Evolutionary conservation across 1,140 invertebrate species (phyloP), one percentile per base, ranked within the genome.

Genomic region (Papilio xuthus): DNA sequence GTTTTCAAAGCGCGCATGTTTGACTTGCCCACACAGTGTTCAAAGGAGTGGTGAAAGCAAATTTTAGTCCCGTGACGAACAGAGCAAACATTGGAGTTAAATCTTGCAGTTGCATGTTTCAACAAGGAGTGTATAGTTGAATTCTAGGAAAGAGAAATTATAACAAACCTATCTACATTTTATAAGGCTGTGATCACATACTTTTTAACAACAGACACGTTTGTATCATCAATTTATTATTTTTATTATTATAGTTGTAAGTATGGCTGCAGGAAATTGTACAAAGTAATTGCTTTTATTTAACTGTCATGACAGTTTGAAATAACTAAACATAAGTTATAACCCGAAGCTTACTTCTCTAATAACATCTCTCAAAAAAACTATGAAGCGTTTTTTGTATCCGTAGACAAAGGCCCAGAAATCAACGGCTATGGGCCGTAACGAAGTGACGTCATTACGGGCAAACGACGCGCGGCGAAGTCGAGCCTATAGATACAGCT

Each of bases 371-470:
- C 4, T 4, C 13, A 28, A 28, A 63, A 28, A 28, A 13, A 28
- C 10, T 28, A n/a, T 4, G 4, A 23, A 26, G 26, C 2, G 23
- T 12, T 28, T 63, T 63, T 63, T 26, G n/a, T 0, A 73, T 28
- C 20, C 12, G 13, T 37, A 28, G 42, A 50, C 42, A 73, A 28
- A 23, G 41, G 6, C 2, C 13, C 32, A 73, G 41, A 73, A 73
- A 50, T 73, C 41, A 42, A 50, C 41, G 32, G 23, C 41, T 42
- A 50, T 53, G 9, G 23, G 13, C 71, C 71, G 37, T 44, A 72
- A 72, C 71, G 10, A 15, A 73, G 71, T 73, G 71, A 73, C 71
- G 71, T 73, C 71, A 67, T 67, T 6, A 73, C 44, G 20, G n/a
- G 4, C 7, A 42, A 73, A 26, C 44, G 26, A 50, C 3, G 32